phyloP scores from a whole-genome alignment of 2,113 vertebrate genomes.

The Rhineura floridana region DNA sequence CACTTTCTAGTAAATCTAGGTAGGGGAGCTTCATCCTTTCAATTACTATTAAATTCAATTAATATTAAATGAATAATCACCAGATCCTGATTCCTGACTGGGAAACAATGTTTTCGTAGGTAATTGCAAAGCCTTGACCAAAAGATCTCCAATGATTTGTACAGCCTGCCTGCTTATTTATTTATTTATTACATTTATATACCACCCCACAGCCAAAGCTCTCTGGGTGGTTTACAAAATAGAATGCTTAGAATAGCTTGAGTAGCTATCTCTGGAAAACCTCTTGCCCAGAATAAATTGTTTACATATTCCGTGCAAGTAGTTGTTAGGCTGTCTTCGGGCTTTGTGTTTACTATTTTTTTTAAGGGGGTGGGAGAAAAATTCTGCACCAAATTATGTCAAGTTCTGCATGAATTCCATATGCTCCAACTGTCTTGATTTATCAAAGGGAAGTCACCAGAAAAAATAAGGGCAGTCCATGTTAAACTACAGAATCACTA shows the following conservation, averaged over 20 bases:
- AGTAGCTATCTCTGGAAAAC: not conserved
- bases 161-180: not conserved
- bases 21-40: not conserved
- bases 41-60: not conserved
- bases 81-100: not conserved
- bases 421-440: no score
- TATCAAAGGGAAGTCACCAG: no score
- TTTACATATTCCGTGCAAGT: not conserved
- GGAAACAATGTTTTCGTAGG: not conserved
- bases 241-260: not conserved
- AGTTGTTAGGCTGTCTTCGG: not conserved
- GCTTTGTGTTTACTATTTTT: not conserved
- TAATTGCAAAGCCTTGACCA: not conserved
- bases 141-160: not conserved
- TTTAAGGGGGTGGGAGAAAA: not conserved
- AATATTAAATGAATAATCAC: not conserved
- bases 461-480: not conserved
- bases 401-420: no score
- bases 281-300: not conserved
- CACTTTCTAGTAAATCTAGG: not conserved
- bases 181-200: no score
- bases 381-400: not conserved
- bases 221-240: no score
- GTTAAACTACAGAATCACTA: not conserved
- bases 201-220: no score